phyloP scores from a whole-genome alignment of 2,888 invertebrate genomes.

The Pediacus dermestoides region DNA sequence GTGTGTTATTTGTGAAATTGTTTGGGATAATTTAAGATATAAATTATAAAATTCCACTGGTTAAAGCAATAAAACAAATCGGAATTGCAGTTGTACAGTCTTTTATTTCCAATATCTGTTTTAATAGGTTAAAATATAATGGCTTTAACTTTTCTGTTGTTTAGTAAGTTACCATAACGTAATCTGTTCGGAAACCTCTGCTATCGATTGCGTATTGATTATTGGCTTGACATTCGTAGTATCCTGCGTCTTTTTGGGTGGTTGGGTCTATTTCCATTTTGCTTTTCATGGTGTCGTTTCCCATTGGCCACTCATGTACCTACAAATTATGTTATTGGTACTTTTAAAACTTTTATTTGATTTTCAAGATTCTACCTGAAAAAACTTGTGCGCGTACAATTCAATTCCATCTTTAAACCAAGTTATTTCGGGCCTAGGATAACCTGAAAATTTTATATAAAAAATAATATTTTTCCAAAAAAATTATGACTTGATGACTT shows the following conservation, averaged over 20 bases:
- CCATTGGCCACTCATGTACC: conserved; percentile 66
- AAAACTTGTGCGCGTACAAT: conserved; percentile 66
- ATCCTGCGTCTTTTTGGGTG: conserved; percentile 68
- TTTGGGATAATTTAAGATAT: conserved; percentile 1
- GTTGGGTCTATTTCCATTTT: conserved; percentile 74
- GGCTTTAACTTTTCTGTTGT: too few species aligned
- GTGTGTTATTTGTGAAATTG: too few species aligned
- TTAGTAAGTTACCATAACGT: conserved; percentile 55
- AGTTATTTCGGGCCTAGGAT: conserved; percentile 69
- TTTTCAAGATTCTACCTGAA: conserved; percentile 53
- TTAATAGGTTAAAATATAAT: too few species aligned
- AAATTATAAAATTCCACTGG: conserved; percentile 7
- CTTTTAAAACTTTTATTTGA: conserved; percentile 2
- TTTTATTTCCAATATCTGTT: too few species aligned
- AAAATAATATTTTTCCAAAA: too few species aligned
- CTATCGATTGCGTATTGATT: conserved; percentile 68
- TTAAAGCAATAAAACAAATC: conserved; percentile 1
- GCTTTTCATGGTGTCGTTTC: conserved; percentile 63
- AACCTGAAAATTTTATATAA: conserved; percentile 51
- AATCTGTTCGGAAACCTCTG: conserved; percentile 65
- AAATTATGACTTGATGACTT: too few species aligned
- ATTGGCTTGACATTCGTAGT: conserved; percentile 69
- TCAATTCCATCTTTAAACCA: conserved; percentile 78
- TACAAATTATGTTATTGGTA: conserved; percentile 25
- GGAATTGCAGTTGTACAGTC: too few species aligned